phyloP scores from a whole-genome alignment of 2,888 invertebrate genomes.

The Ennomos quercinarius region DNA sequence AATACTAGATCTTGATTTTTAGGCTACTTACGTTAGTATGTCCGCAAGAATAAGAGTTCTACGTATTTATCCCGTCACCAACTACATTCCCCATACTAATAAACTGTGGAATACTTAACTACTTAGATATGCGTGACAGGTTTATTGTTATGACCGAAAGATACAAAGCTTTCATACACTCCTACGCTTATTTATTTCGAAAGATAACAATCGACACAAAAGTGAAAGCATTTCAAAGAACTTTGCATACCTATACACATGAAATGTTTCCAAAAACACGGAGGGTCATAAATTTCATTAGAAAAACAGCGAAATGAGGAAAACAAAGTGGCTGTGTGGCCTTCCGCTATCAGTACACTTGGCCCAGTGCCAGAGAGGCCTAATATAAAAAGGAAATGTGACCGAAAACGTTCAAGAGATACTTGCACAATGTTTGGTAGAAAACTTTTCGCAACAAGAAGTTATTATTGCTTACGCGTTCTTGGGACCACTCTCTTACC shows the following conservation, averaged over 20 bases:
- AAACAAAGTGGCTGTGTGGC: slow-evolving; percentile 40
- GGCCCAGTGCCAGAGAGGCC: slow-evolving; percentile 45
- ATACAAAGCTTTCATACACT: slow-evolving; percentile 1
- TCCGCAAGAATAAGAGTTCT: no score
- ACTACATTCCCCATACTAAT: no score
- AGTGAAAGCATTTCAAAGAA: slow-evolving; percentile 4
- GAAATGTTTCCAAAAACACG: slow-evolving; percentile 11
- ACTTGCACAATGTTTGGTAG: background rate
- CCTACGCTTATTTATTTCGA: background rate
- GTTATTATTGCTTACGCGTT: no score
- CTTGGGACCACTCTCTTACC: no score
- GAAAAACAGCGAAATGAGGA: slow-evolving; percentile 37
- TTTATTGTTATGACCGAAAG: slow-evolving; percentile 1
- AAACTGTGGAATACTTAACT: no score
- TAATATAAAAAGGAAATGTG: slow-evolving; percentile 45
- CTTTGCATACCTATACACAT: slow-evolving; percentile 1
- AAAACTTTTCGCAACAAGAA: background rate
- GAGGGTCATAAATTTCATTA: slow-evolving; percentile 34
- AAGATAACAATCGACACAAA: background rate
- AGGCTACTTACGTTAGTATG: no score
- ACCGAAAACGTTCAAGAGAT: slow-evolving; percentile 19
- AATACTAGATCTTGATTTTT: no score
- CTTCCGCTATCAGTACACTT: slow-evolving; percentile 43
- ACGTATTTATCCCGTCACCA: no score
- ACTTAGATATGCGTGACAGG: background rate